These are phyloP conservation scores for Hypomesus transpacificus DNA, from an alignment of 2,113 vertebrate species.

Conservation along the genomic window DNA sequence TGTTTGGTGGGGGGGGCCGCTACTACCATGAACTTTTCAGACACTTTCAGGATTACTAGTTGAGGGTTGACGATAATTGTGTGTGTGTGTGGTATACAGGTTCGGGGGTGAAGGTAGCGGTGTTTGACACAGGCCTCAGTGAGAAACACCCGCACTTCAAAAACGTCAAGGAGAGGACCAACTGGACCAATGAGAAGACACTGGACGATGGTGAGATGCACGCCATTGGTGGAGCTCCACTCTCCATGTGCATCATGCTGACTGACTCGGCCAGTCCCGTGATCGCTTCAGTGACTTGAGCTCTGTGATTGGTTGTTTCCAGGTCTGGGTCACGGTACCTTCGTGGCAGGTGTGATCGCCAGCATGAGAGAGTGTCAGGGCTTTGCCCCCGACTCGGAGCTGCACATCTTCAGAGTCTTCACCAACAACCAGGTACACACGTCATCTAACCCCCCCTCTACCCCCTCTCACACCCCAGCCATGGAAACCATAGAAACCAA, in stretches of 20 bases:
- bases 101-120: conserved; percentile 91
- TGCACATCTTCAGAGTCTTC: conserved; percentile 98
- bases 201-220: conserved; percentile 87
- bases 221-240: background rate
- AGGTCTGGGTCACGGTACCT: conserved; percentile 97
- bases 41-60: no score
- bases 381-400: conserved; percentile 94
- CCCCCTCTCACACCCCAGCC: background rate
- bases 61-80: no score
- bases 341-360: conserved; percentile 98
- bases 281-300: background rate
- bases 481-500: no score
- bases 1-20: no score
- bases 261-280: no score
- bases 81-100: conserved; percentile 64
- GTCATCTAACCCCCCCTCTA: background rate
- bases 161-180: conserved; percentile 97
- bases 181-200: conserved; percentile 99
- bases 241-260: no score
- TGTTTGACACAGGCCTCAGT: conserved; percentile 96
- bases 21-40: no score
- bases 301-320: conserved; percentile 1
- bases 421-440: conserved; percentile 93
- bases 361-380: conserved; percentile 99
- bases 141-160: conserved; percentile 99